Evolutionary conservation across 2,797 vertebrate species (phyloP), one percentile per base, ranked within the genome.

Genomic region (Thripadectes ignobilis): DNA sequence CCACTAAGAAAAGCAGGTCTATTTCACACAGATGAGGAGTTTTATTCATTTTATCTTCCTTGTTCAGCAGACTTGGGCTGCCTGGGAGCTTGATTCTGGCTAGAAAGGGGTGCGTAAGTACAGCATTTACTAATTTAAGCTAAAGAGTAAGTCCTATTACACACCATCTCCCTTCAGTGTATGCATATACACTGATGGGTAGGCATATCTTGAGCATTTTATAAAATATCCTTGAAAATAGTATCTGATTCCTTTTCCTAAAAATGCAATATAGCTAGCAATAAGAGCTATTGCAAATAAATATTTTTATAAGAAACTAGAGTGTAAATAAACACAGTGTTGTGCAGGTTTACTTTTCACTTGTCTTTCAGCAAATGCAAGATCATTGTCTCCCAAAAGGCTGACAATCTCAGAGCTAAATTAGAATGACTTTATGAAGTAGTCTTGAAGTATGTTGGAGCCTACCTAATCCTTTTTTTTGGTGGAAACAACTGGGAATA

Each of bases 131-230:
- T 49, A 52, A 69, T 2, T 59, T 69, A 61, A 68, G 7, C 21
- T 43, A 49, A 54, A 5, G 12, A 83, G 68, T 29, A 68, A 55
- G 2, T 62, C 12, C 10, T 38, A 6, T 67, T 86, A 32, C 30
- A 48, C 7, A 67, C 5, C 0, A 0, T 46, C 2, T 88, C 12
- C 12, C 34, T 18, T 48, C 38, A 48, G 12, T 38, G 6, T 49
- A 12, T 0, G 0, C 6, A 14, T 9, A 2, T 43, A 20, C 39
- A 23, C 5, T 41, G 23, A 41, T 29, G 17, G 41, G 8, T 14
- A 61, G 15, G 41, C 7, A 67, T 20, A 65, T 6, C 7, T 49
- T 36, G 29, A 77, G 17, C 3, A 49, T 48, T 63, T 88, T 45
- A 39, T 38, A 14, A 86, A 85, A 89, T 65, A 79, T 21, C 11